These are phyloP conservation scores for Drosophila hydei DNA, from an alignment of 1,140 invertebrate genomes.

Conservation along the genomic window DNA sequence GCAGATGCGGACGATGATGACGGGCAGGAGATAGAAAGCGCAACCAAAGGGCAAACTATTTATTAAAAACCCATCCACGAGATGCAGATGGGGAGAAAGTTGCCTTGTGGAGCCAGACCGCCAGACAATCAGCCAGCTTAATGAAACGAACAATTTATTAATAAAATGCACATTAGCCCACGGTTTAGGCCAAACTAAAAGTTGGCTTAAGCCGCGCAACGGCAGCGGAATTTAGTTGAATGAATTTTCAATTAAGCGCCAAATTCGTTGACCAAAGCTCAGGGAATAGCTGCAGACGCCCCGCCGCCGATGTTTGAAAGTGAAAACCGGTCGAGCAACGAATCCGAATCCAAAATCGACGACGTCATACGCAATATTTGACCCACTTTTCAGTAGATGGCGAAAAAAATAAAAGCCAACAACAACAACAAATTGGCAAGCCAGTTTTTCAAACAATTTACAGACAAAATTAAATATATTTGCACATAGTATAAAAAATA, in stretches of 20 bases:
- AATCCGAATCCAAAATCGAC: constrained; percentile 27
- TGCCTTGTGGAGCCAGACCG: constrained; percentile 34
- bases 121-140: constrained; percentile 38
- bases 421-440: constrained; percentile 62
- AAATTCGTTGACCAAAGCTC: constrained; percentile 51
- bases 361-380: constrained; percentile 72
- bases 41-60: constrained; percentile 65
- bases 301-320: constrained; percentile 37
- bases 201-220: neutral
- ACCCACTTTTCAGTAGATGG: constrained; percentile 61
- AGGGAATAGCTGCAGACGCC: constrained; percentile 46
- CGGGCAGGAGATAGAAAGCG: constrained; percentile 55
- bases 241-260: constrained; percentile 77
- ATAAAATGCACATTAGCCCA: constrained; percentile 75
- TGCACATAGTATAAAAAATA: constrained; percentile 7
- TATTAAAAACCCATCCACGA: constrained; percentile 69
- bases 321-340: constrained; percentile 54
- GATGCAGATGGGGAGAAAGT: constrained; percentile 62
- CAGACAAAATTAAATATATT: constrained; percentile 29
- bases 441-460: constrained; percentile 36
- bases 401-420: constrained; percentile 10
- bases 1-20: neutral
- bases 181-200: constrained; percentile 44
- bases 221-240: constrained; percentile 57
- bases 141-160: constrained; percentile 77